Percentiles rank a stretch among this genome's conserved stretches.
Evolutionary conservation across 2,113 vertebrate species (phyloP).

Genomic region (Irena cyanogastra): DNA sequence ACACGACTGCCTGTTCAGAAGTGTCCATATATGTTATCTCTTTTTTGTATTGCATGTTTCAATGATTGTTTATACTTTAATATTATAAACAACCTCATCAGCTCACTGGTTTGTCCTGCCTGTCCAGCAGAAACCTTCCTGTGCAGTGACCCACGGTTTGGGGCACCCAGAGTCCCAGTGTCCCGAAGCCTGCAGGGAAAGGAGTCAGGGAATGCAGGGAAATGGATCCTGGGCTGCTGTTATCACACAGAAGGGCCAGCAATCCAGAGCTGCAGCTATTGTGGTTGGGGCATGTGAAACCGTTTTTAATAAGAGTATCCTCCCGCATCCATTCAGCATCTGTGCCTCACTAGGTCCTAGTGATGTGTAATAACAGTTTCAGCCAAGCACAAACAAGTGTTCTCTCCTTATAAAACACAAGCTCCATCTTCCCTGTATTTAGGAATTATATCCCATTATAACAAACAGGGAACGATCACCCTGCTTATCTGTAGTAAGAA

Average conservation of each 20-base stretch:
- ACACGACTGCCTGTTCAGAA: not conserved
- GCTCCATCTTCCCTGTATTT: not conserved
- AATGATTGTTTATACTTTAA: not conserved
- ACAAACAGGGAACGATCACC: not conserved
- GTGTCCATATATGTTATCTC: not conserved
- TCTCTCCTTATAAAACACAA: not conserved
- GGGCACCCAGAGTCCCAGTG: accelerated
- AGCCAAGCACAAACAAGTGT: not conserved
- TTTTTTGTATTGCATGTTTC: not conserved
- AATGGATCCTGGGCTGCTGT: accelerated
- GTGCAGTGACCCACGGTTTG: not conserved
- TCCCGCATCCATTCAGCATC: not conserved
- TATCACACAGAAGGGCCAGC: accelerated
- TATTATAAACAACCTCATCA: not conserved
- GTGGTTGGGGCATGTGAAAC: not conserved
- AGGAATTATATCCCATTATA: not conserved
- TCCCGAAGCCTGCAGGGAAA: not conserved
- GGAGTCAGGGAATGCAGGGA: not conserved
- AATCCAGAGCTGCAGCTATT: not conserved
- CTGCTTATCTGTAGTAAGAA: not conserved
- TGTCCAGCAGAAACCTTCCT: not conserved
- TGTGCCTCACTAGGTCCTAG: not conserved
- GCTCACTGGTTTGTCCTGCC: not conserved
- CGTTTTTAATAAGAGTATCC: not conserved
- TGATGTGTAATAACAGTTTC: not conserved